Evolutionary conservation across 2,797 vertebrate species (phyloP).

Genomic region (Thaleichthys pacificus): DNA sequence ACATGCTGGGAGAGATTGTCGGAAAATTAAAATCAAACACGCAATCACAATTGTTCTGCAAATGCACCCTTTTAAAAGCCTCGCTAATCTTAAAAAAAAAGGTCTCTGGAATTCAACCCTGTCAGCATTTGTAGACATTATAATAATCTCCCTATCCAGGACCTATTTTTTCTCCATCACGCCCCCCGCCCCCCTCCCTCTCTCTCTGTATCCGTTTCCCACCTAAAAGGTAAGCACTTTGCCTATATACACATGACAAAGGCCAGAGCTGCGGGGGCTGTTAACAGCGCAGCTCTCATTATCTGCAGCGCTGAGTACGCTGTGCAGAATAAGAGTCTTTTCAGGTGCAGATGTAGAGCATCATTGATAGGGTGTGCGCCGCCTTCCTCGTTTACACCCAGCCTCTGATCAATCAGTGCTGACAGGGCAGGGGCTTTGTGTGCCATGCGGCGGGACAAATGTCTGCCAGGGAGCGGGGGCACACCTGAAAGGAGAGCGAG

Average conservation of each 20-base stretch:
- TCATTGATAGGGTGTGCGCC: constrained; percentile 84
- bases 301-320: constrained; percentile 78
- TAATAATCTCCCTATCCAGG: constrained; percentile 69
- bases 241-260: constrained; percentile 77
- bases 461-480: constrained; percentile 86
- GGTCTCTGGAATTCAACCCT: constrained; percentile 71
- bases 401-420: constrained; percentile 93
- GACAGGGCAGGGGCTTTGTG: constrained; percentile 92
- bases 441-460: constrained; percentile 88
- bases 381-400: constrained; percentile 81
- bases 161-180: constrained; percentile 28
- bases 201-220: constrained; percentile 44
- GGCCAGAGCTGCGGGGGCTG: constrained; percentile 70
- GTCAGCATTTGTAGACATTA: constrained; percentile 82
- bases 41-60: constrained; percentile 73
- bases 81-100: constrained; percentile 68
- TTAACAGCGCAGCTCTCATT: constrained; percentile 78
- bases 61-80: constrained; percentile 65
- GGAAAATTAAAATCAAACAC: constrained; percentile 80
- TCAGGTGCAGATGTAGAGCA: constrained; percentile 76
- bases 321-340: constrained; percentile 75
- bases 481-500: constrained; percentile 88
- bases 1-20: constrained; percentile 71
- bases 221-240: constrained; percentile 74
- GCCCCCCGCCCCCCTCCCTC: constrained; percentile 20